phyloP scores from a whole-genome alignment of 2,113 vertebrate species.

The Periophthalmodon schlosseri region DNA sequence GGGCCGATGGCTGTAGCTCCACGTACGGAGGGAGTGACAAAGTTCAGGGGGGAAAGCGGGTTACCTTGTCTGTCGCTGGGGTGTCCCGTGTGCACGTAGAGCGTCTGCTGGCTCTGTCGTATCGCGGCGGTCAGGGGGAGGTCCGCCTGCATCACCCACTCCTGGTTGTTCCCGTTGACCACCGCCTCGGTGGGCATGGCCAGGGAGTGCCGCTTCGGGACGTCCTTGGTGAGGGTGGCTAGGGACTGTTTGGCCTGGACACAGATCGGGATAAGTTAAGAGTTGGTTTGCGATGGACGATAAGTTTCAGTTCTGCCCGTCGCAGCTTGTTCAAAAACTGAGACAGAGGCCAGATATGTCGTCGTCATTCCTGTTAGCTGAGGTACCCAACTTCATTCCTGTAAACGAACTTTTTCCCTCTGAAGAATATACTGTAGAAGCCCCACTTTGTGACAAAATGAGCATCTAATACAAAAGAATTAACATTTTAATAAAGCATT shows the following conservation, averaged over 20 bases:
- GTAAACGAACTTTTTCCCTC: no score
- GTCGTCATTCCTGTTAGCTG: no score
- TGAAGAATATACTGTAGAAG: no score
- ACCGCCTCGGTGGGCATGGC: conserved; percentile 95
- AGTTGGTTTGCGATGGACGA: not conserved
- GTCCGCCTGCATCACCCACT: conserved; percentile 98
- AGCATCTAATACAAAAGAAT: no score
- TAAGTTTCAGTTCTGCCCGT: not conserved
- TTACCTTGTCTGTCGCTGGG: conserved; percentile 92
- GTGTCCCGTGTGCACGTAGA: conserved; percentile 90
- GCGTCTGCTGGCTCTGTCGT: conserved; percentile 97
- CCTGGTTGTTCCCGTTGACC: conserved; percentile 98
- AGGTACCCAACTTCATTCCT: no score
- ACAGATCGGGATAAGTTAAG: conserved; percentile 14
- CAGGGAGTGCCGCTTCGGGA: conserved; percentile 94
- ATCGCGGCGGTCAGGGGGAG: conserved; percentile 96
- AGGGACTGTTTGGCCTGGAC: conserved; percentile 96
- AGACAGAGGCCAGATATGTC: no score
- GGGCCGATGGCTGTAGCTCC: not conserved
- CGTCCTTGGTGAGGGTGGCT: conserved; percentile 95
- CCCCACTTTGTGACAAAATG: no score
- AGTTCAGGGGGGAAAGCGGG: conserved; percentile 23
- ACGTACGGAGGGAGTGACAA: not conserved
- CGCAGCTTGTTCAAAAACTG: not conserved
- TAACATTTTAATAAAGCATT: no score